phyloP scores from a whole-genome alignment of 2,797 vertebrate species.

The Balearica regulorum region DNA sequence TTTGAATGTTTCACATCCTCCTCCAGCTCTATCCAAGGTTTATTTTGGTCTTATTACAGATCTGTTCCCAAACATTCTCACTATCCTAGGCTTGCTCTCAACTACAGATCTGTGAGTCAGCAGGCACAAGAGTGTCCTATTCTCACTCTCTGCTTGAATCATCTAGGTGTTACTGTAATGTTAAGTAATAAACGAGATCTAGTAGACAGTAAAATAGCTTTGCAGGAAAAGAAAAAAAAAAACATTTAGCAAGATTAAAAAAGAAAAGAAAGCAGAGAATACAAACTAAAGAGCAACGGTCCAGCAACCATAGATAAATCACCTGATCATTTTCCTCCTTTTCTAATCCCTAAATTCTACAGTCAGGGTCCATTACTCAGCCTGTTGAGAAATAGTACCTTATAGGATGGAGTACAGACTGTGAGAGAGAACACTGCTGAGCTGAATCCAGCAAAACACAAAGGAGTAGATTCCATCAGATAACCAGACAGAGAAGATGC shows the following conservation, averaged over 20 bases:
- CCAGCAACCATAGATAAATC: neutral
- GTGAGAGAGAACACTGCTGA: neutral
- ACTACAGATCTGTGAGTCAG: neutral
- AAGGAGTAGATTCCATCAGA: conserved; percentile 2
- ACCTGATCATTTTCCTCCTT: neutral
- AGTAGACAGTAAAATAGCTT: neutral
- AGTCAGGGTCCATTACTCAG: neutral
- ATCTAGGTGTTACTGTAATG: neutral
- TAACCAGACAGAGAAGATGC: neutral
- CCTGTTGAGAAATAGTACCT: neutral
- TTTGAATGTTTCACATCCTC: neutral
- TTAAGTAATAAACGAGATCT: neutral
- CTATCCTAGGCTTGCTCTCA: neutral
- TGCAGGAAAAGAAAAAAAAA: neutral
- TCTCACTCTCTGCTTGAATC: neutral
- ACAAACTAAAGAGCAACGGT: neutral
- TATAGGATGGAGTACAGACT: neutral
- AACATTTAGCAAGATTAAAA: neutral
- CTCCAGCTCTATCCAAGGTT: neutral
- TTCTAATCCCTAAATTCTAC: neutral
- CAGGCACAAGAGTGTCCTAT: neutral
- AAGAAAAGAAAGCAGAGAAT: neutral
- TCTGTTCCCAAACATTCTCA: neutral
- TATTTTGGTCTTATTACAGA: neutral
- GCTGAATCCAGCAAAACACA: conserved; percentile 1